Percentiles rank a stretch among this genome's conserved stretches.
phyloP scores from a whole-genome alignment of 1,140 invertebrate genomes.

The Platyscapa corneri region DNA sequence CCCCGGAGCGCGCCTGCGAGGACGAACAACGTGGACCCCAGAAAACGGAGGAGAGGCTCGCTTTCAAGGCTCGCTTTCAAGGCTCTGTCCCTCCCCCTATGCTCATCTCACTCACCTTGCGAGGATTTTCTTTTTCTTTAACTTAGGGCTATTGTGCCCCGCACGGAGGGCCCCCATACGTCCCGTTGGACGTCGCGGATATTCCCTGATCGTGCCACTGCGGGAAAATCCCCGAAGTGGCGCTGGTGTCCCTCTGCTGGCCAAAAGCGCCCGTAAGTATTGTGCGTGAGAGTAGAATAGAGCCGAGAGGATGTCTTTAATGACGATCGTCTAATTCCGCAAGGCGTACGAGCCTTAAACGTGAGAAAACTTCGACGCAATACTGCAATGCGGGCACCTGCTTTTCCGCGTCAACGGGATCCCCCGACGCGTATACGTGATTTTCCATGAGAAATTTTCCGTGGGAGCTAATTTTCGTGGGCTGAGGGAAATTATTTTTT shows the following conservation, averaged over 20 bases:
- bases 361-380: conserved; percentile 56
- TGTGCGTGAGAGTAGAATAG: conserved; percentile 1
- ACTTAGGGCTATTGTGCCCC: neutral
- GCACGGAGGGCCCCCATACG: neutral
- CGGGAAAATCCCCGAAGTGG: neutral
- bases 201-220: conserved; percentile 51
- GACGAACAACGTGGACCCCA: neutral
- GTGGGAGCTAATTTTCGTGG: neutral
- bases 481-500: neutral
- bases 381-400: neutral
- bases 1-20: conserved; percentile 3
- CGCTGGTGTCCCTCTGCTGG: neutral
- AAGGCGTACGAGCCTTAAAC: conserved; percentile 53
- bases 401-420: neutral
- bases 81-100: neutral
- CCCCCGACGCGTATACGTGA: conserved; percentile 26
- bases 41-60: conserved; percentile 5
- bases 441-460: conserved; percentile 29
- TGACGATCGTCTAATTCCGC: conserved; percentile 59
- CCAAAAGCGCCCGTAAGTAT: neutral
- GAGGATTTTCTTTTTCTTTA: conserved; percentile 19
- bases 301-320: conserved; percentile 35
- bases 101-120: neutral
- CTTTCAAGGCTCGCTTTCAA: conserved; percentile 5
- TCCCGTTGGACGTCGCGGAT: conserved; percentile 49